These are phyloP conservation scores for Colletes latitarsis DNA, from an alignment of 1,140 invertebrate species.

Conservation along the genomic window DNA sequence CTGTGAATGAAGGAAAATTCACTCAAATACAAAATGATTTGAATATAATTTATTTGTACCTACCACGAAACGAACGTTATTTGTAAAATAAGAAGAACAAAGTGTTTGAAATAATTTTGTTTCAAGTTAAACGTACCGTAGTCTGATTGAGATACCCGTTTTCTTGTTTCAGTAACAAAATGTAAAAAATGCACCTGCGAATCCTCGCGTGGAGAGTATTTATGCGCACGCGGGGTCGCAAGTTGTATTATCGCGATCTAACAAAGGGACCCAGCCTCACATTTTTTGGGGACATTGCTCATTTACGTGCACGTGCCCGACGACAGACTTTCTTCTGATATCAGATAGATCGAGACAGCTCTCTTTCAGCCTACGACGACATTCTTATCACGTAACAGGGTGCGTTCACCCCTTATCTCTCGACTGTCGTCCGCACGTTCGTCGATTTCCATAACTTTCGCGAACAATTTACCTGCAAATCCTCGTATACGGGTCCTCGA, in stretches of 20 bases:
- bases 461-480: neutral
- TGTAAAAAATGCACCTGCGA: constrained; percentile 22
- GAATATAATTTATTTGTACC: too few species aligned
- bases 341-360: constrained; percentile 10
- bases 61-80: too few species aligned
- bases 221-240: constrained; percentile 10
- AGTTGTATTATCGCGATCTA: constrained; percentile 44
- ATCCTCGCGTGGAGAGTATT: constrained; percentile 32
- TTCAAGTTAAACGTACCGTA: too few species aligned
- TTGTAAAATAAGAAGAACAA: too few species aligned
- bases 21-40: too few species aligned
- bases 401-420: neutral
- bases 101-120: too few species aligned
- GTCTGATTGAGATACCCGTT: too few species aligned
- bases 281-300: constrained; percentile 29
- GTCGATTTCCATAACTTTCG: neutral
- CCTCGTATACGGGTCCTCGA: too few species aligned
- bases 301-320: constrained; percentile 48
- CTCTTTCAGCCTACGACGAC: neutral
- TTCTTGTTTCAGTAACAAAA: neutral
- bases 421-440: neutral
- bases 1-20: too few species aligned
- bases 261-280: neutral
- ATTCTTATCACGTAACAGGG: neutral
- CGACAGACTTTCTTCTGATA: constrained; percentile 27